Conservation (phyloP, 2,113 vertebrate species). For the Entelurus aequoreus region DNA sequence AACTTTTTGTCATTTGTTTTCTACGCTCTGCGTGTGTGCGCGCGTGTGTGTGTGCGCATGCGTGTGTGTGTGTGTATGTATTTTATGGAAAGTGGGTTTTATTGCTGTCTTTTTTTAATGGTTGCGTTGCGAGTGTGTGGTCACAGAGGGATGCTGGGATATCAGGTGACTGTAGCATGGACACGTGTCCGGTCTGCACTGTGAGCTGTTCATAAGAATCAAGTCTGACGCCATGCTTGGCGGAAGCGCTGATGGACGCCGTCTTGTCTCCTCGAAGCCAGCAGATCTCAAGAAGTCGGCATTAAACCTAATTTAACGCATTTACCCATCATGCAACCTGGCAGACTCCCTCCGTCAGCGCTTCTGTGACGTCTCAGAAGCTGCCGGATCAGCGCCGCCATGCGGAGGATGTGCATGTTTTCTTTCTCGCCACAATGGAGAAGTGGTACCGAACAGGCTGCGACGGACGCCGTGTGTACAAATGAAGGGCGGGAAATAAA, state of each 20-base stretch:
- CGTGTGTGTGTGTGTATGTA: neutral
- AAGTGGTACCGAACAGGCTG: constrained; percentile 21
- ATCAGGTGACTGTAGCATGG: constrained; percentile 38
- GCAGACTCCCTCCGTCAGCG: constrained; percentile 20
- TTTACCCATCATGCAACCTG: constrained; percentile 4
- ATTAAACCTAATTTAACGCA: neutral
- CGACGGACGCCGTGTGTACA: constrained; percentile 48
- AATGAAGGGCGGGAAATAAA: constrained; percentile 4
- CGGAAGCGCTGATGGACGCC: constrained; percentile 20
- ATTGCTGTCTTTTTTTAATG: constrained; percentile 7
- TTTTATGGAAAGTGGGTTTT: constrained; percentile 31
- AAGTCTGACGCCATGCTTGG: neutral
- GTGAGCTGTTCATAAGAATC: constrained; percentile 17
- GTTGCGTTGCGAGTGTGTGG: constrained; percentile 7
- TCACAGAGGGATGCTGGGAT: constrained; percentile 1
- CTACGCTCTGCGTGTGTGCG: constrained; percentile 21
- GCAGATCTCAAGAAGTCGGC: neutral
- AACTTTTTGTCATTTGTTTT: constrained; percentile 15
- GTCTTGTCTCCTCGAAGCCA: neutral
- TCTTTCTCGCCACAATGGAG: constrained; percentile 22
- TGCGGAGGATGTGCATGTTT: constrained; percentile 56
- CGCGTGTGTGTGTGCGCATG: constrained; percentile 9
- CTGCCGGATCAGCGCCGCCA: constrained; percentile 7
- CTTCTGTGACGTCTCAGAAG: constrained; percentile 26
- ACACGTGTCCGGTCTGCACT: constrained; percentile 25